Evolutionary conservation across 2,797 vertebrate genomes (phyloP).

Genomic region (Astyanax mexicanus): DNA sequence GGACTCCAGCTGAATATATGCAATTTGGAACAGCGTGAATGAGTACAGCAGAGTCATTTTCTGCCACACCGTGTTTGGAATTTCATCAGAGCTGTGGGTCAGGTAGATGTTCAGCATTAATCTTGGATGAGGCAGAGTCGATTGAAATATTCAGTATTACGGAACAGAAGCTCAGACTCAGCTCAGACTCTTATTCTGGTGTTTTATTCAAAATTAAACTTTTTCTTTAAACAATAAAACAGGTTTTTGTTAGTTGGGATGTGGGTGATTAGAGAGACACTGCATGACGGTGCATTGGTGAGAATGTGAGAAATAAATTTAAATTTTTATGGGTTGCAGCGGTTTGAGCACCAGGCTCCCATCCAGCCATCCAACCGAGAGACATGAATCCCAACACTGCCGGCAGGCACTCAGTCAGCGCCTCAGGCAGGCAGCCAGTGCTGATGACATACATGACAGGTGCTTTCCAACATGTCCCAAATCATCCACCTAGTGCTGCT

Average conservation of each 20-base stretch:
- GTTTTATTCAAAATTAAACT: background rate
- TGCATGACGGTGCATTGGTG: background rate
- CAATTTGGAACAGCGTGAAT: background rate
- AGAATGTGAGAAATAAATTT: background rate
- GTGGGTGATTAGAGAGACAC: background rate
- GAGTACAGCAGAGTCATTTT: background rate
- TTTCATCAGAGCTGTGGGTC: background rate
- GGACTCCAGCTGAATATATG: too few species aligned
- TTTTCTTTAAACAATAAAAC: background rate
- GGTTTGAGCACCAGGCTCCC: background rate
- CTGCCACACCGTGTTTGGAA: background rate
- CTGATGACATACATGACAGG: constrained; percentile 10
- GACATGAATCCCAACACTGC: background rate
- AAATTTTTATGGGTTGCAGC: background rate
- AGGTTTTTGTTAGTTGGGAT: background rate
- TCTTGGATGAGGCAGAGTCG: background rate
- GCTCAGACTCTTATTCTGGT: too few species aligned
- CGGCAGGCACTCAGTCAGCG: constrained; percentile 1
- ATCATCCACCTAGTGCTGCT: background rate
- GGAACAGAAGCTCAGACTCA: background rate
- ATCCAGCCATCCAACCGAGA: background rate
- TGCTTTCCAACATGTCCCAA: background rate
- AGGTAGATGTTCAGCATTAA: background rate
- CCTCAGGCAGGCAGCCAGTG: background rate
- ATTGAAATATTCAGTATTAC: background rate